phyloP scores from a whole-genome alignment of 1,140 invertebrate species.

The Ruditapes philippinarum region DNA sequence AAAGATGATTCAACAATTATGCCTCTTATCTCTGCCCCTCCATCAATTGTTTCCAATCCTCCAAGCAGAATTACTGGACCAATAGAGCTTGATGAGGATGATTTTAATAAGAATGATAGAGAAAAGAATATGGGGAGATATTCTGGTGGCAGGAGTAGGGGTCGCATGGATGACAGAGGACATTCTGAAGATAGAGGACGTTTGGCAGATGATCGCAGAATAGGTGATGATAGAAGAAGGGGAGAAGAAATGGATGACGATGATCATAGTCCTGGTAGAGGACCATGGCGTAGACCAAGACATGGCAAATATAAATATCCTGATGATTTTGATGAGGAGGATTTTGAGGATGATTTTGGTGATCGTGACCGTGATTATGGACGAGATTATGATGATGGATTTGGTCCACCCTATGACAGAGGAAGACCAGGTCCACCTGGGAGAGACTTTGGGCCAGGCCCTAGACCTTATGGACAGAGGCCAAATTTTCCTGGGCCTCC shows the following conservation, averaged over 20 bases:
- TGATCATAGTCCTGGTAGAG: neutral
- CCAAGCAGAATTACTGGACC: slow-evolving; percentile 42
- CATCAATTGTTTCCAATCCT: neutral
- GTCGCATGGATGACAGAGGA: slow-evolving; percentile 5
- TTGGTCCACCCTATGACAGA: slow-evolving; percentile 12
- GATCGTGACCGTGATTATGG: neutral
- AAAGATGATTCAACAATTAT: neutral
- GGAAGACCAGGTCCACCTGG: slow-evolving; percentile 30
- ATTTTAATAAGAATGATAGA: slow-evolving; percentile 10
- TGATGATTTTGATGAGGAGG: slow-evolving; percentile 66
- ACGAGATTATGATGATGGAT: slow-evolving; percentile 43
- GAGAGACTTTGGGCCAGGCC: slow-evolving; percentile 33
- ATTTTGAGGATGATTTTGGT: slow-evolving; percentile 56
- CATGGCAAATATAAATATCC: slow-evolving; percentile 61
- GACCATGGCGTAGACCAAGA: slow-evolving; percentile 26
- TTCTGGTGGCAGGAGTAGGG: neutral
- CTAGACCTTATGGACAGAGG: slow-evolving; percentile 29
- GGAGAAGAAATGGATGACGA: neutral
- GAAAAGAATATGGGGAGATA: neutral
- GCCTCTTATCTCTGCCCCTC: slow-evolving; percentile 43
- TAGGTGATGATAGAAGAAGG: neutral
- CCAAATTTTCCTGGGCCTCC: slow-evolving; percentile 25
- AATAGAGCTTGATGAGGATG: slow-evolving; percentile 43
- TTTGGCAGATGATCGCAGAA: neutral
- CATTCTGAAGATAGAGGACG: neutral